These are phyloP conservation scores for Zootoca vivipara DNA, from an alignment of 2,113 vertebrate species.

Conservation along the genomic window DNA sequence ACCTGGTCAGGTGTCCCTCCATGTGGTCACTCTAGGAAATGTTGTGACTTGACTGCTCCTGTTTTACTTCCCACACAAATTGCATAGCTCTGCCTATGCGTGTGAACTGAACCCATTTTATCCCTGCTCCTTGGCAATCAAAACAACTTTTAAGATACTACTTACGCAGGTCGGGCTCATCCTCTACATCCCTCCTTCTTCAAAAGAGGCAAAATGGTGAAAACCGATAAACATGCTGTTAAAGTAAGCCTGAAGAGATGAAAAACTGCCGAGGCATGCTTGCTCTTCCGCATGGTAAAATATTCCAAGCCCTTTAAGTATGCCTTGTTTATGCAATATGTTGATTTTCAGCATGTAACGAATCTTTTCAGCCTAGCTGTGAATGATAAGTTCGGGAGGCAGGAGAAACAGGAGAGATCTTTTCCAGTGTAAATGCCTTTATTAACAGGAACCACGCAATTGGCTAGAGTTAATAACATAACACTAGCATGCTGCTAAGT, in stretches of 20 bases:
- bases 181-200: neutral
- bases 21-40: too few relatives aligned
- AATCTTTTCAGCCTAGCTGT: constrained; percentile 34
- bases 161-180: neutral
- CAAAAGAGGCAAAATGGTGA: neutral
- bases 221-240: neutral
- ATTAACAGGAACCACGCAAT: constrained; percentile 50
- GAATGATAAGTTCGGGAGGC: constrained; percentile 50
- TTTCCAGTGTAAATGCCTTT: constrained; percentile 43
- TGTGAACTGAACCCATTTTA: too few relatives aligned
- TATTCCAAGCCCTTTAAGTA: constrained; percentile 30
- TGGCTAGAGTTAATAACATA: constrained; percentile 61
- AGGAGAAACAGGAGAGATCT: constrained; percentile 39
- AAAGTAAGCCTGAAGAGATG: constrained; percentile 45
- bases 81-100: too few relatives aligned
- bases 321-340: constrained; percentile 47
- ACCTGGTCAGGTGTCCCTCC: too few relatives aligned
- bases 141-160: neutral
- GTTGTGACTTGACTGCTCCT: too few relatives aligned
- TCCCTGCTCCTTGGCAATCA: neutral
- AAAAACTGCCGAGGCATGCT: constrained; percentile 22
- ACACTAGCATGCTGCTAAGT: constrained; percentile 60
- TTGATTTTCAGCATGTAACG: constrained; percentile 49
- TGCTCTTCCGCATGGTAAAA: constrained; percentile 47
- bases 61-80: too few relatives aligned